phyloP scores from a whole-genome alignment of 2,113 vertebrate genomes.

The Rhinoderma darwinii region DNA sequence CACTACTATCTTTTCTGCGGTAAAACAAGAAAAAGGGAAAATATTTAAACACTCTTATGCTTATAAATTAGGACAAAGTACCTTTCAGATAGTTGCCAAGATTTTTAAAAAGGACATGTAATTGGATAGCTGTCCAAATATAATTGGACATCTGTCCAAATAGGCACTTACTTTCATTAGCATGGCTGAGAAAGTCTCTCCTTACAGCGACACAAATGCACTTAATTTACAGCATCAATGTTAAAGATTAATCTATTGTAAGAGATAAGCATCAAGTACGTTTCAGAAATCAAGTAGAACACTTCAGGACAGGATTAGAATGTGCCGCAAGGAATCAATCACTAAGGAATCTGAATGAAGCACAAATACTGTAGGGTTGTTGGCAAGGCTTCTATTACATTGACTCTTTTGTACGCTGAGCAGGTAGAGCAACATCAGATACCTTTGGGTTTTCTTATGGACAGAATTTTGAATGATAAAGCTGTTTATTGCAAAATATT shows the following conservation, averaged over 20 bases:
- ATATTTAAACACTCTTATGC: not conserved
- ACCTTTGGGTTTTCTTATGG: not conserved
- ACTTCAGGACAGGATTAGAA: conserved; percentile 36
- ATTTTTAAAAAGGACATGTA: conserved; percentile 45
- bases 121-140: conserved; percentile 38
- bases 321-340: conserved; percentile 35
- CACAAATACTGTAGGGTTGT: conserved; percentile 11
- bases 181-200: conserved; percentile 31
- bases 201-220: conserved; percentile 33
- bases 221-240: conserved; percentile 51
- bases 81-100: conserved; percentile 29
- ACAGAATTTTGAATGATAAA: not conserved
- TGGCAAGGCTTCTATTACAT: conserved; percentile 18
- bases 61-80: conserved; percentile 49
- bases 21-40: not conserved
- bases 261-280: conserved; percentile 43
- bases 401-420: conserved; percentile 25
- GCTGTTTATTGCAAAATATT: not conserved
- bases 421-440: not conserved
- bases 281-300: conserved; percentile 42
- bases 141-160: conserved; percentile 54
- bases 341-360: conserved; percentile 9
- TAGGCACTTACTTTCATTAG: conserved; percentile 49
- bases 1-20: not conserved
- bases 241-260: conserved; percentile 52